phyloP scores from a whole-genome alignment of 2,113 vertebrate species.

The Cyanoramphus novaezelandiae region DNA sequence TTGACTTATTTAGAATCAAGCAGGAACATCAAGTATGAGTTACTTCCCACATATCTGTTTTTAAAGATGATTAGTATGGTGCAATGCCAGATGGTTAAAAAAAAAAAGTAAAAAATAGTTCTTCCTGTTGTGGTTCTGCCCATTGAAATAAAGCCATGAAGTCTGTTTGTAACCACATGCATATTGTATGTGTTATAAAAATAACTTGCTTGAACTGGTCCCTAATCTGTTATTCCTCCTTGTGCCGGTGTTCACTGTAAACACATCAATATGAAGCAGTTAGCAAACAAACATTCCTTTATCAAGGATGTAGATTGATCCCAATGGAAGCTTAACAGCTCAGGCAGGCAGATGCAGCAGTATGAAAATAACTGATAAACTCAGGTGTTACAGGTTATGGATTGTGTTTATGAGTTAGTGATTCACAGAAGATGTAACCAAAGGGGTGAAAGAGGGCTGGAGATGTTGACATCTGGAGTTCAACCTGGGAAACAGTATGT shows the following conservation, averaged over 20 bases:
- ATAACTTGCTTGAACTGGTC: conserved; percentile 35
- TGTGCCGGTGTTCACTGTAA: conserved; percentile 36
- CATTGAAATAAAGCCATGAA: background rate
- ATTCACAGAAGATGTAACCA: background rate
- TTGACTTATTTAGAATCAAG: background rate
- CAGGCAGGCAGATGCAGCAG: conserved; percentile 10
- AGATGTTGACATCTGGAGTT: background rate
- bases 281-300: conserved; percentile 50
- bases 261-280: conserved; percentile 60
- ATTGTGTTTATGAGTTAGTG: background rate
- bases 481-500: background rate
- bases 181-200: conserved; percentile 47
- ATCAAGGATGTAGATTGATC: background rate
- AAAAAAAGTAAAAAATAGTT: background rate
- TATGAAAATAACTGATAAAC: conserved; percentile 18
- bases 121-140: background rate
- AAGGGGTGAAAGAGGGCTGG: background rate
- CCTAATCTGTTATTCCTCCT: conserved; percentile 56
- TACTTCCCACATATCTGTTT: background rate
- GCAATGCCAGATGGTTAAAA: background rate
- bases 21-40: background rate
- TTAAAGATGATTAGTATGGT: background rate
- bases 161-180: background rate
- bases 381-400: background rate
- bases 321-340: background rate